Evolutionary conservation across 2,797 vertebrate genomes (phyloP).

Genomic region (Sus cebifrons): DNA sequence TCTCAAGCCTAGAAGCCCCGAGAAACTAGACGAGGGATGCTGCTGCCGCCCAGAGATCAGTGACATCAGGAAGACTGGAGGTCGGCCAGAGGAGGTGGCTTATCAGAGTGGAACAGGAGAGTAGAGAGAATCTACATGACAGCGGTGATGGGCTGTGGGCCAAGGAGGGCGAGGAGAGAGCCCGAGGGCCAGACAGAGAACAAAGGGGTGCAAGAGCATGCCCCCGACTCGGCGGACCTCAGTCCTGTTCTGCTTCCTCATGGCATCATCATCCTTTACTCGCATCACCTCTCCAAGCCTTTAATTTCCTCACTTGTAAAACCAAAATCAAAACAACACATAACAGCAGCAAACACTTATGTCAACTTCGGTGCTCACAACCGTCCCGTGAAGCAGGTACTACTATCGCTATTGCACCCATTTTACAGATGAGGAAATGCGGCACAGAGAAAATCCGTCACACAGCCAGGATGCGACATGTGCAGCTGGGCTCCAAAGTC

Average conservation of each 20-base stretch:
- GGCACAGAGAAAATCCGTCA: neutral
- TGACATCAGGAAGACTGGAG: neutral
- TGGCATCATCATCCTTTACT: neutral
- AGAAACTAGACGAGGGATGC: neutral
- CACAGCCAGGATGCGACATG: neutral
- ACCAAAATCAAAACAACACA: neutral
- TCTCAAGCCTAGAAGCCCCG: neutral
- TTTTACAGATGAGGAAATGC: neutral
- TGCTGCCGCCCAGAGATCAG: neutral
- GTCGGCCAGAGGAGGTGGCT: neutral
- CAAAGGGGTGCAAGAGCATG: neutral
- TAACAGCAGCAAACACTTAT: neutral
- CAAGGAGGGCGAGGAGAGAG: neutral
- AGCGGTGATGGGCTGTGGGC: neutral
- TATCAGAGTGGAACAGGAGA: neutral
- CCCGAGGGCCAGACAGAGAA: neutral
- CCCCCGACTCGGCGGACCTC: no score
- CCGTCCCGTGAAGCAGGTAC: neutral
- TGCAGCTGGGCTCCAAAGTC: neutral
- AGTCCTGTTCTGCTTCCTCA: no score
- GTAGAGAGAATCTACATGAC: neutral
- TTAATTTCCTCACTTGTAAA: neutral
- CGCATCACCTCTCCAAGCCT: neutral
- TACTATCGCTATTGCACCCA: neutral
- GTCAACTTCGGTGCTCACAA: neutral